phyloP scores from a whole-genome alignment of 2,888 invertebrate genomes.

The Dynastes tityus region DNA sequence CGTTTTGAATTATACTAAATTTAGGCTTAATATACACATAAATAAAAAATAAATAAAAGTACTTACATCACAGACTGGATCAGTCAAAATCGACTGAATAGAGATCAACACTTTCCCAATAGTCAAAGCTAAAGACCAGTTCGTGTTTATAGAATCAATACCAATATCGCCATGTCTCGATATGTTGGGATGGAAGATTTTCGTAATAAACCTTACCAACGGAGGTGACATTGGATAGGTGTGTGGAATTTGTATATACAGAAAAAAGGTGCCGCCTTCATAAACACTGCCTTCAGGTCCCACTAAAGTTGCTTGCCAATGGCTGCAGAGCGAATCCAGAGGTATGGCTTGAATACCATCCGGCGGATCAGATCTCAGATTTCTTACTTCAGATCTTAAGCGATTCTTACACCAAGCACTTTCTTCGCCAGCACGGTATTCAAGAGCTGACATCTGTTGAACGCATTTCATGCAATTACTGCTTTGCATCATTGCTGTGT shows the following conservation, averaged over 20 bases:
- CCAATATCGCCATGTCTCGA: conserved; percentile 96
- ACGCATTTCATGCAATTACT: conserved; percentile 91
- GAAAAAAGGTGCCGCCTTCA: conserved; percentile 93
- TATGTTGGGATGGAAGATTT: conserved; percentile 95
- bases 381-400: conserved; percentile 82
- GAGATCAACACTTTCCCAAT: conserved; percentile 91
- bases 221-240: conserved; percentile 95
- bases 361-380: conserved; percentile 83
- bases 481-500: conserved; percentile 80
- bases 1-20: no score
- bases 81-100: conserved; percentile 90
- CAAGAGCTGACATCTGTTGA: conserved; percentile 86
- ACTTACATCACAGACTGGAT: conserved; percentile 88
- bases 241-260: conserved; percentile 91
- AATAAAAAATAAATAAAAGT: neutral
- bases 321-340: conserved; percentile 85
- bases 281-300: conserved; percentile 95
- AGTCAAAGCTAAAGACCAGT: conserved; percentile 96
- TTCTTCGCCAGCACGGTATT: conserved; percentile 80
- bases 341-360: conserved; percentile 90
- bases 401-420: conserved; percentile 88
- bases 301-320: conserved; percentile 95
- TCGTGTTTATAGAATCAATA: conserved; percentile 94
- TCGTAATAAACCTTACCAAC: conserved; percentile 91
- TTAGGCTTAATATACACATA: neutral